Conservation (phyloP, 2,888 invertebrate species). For the Augochlorella aurata region DNA sequence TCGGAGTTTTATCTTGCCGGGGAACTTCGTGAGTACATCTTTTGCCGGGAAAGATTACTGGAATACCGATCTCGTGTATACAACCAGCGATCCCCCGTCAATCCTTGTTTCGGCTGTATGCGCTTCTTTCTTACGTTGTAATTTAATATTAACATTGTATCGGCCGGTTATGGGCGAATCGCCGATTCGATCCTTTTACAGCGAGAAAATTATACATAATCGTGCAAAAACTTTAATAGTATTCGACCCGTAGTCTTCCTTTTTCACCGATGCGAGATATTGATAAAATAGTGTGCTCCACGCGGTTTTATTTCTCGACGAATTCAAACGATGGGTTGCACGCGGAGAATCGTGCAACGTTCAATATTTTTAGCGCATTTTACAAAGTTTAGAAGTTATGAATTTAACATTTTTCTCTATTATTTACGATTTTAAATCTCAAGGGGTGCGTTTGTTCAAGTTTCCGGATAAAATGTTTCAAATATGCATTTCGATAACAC, state of each 20-base stretch:
- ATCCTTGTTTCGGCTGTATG: constrained; percentile 16
- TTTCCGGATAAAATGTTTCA: no score
- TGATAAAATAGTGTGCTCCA: background rate
- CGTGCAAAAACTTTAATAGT: background rate
- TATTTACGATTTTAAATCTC: no score
- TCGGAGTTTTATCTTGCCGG: constrained; percentile 23
- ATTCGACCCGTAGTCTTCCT: background rate
- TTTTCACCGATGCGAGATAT: background rate
- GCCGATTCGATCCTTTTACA: background rate
- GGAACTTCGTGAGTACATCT: constrained; percentile 25
- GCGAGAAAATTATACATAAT: background rate
- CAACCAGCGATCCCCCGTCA: constrained; percentile 18
- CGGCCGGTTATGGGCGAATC: background rate
- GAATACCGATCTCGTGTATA: constrained; percentile 20
- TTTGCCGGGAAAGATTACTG: constrained; percentile 8
- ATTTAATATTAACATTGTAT: constrained; percentile 3
- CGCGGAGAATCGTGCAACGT: no score
- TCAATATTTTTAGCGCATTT: background rate
- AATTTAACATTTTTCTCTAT: background rate
- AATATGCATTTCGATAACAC: no score
- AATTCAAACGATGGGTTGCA: background rate
- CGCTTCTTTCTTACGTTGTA: background rate
- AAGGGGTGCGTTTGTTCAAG: no score
- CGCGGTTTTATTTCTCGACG: no score
- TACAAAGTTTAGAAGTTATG: background rate